Conservation (phyloP, 1,140 invertebrate genomes). For the Aphelinus atriplicis region DNA sequence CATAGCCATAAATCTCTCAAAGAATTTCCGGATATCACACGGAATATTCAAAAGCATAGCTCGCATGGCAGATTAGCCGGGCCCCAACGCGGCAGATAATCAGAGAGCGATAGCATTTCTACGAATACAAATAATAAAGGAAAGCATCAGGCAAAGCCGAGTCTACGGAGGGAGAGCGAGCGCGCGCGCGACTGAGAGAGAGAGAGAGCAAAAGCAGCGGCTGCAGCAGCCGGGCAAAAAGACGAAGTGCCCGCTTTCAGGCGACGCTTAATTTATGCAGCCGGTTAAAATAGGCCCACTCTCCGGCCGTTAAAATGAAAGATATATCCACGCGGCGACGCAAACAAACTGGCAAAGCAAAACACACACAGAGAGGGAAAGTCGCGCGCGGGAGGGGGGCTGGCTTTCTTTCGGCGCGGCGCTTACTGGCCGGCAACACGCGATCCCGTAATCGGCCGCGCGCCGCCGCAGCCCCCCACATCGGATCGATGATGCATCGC, state of each 20-base stretch:
- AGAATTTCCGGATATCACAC: too few species aligned
- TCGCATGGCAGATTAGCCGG: neutral
- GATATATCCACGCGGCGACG: slow-evolving; percentile 8
- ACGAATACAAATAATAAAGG: slow-evolving; percentile 6
- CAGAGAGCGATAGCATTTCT: neutral
- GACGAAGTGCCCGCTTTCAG: slow-evolving; percentile 19
- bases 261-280: slow-evolving; percentile 35
- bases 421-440: slow-evolving; percentile 22
- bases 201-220: slow-evolving; percentile 7
- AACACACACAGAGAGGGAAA: slow-evolving; percentile 3
- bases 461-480: neutral
- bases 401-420: slow-evolving; percentile 18
- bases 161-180: neutral
- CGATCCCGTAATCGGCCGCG: slow-evolving; percentile 4
- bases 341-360: neutral
- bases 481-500: slow-evolving; percentile 20
- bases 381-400: neutral
- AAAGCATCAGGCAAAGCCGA: neutral
- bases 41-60: too few species aligned
- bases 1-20: too few species aligned
- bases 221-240: neutral
- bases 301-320: slow-evolving; percentile 23
- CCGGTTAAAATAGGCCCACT: slow-evolving; percentile 32
- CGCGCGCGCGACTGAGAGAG: neutral
- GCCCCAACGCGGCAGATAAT: neutral